Percentiles rank a stretch among this genome's conserved stretches.
phyloP scores from a whole-genome alignment of 2,888 invertebrate genomes.

The Ichneumoninae sp. region DNA sequence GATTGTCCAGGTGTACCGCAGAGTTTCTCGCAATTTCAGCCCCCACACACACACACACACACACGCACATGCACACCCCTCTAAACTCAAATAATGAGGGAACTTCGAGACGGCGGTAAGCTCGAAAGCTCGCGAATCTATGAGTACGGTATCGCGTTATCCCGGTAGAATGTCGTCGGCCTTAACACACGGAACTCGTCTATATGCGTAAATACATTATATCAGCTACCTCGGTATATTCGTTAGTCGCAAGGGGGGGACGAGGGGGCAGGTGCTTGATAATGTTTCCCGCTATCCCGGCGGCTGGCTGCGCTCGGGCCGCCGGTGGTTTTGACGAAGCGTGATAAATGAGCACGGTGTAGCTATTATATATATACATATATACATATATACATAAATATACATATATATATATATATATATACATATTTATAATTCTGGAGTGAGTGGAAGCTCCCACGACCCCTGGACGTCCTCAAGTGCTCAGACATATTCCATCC shows the following conservation, averaged over 20 bases:
- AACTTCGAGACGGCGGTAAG: constrained; percentile 51
- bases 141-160: constrained; percentile 52
- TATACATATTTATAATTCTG: constrained; percentile 7
- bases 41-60: too few relatives aligned
- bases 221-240: constrained; percentile 33
- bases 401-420: constrained; percentile 10
- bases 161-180: constrained; percentile 40
- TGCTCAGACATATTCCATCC: constrained; percentile 56
- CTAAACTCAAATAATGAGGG: constrained; percentile 56
- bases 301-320: constrained; percentile 49
- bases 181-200: constrained; percentile 32
- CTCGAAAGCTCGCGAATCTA: constrained; percentile 33
- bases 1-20: constrained; percentile 28
- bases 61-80: background rate
- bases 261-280: constrained; percentile 30
- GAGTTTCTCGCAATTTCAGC: constrained; percentile 12
- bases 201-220: constrained; percentile 21
- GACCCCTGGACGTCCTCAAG: constrained; percentile 48
- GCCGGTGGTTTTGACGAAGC: constrained; percentile 67
- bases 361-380: constrained; percentile 26
- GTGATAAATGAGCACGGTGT: constrained; percentile 65
- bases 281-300: constrained; percentile 54
- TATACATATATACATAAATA: constrained; percentile 9
- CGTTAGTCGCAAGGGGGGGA: constrained; percentile 20
- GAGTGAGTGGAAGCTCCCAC: constrained; percentile 36